A percentile compares a stretch with the other conserved stretches of the same genome.
Conservation (phyloP, 2,113 vertebrate species). For the Epinephelus fuscoguttatus region DNA sequence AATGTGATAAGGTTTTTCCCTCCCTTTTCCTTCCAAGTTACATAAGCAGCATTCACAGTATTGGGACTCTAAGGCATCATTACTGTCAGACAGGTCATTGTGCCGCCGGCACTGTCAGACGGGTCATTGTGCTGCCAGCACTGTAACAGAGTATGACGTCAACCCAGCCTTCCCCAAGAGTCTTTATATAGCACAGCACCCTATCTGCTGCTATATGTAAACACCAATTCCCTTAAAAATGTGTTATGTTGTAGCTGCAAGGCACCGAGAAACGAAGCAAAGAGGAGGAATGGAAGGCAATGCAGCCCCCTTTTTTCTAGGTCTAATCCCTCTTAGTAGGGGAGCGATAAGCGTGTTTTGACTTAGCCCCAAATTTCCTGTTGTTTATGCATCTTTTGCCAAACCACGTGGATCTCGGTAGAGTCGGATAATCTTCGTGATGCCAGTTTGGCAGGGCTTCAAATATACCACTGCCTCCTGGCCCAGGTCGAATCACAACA, state of each 20-base stretch:
- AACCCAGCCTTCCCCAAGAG: conserved; percentile 17
- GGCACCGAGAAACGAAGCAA: conserved; percentile 45
- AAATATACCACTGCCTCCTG: conserved; percentile 57
- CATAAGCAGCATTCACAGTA: conserved; percentile 52
- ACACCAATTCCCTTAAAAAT: conserved; percentile 23
- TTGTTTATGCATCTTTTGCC: conserved; percentile 78
- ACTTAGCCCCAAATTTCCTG: conserved; percentile 75
- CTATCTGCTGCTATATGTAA: conserved; percentile 47
- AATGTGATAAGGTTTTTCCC: background rate
- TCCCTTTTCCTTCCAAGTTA: conserved; percentile 23
- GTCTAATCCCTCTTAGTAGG: conserved; percentile 79
- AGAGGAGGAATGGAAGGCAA: conserved; percentile 50
- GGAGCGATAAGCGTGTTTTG: conserved; percentile 79
- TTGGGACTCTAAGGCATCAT: conserved; percentile 50
- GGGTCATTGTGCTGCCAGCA: conserved; percentile 44
- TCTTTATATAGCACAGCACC: conserved; percentile 47
- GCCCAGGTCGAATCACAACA: conserved; percentile 63
- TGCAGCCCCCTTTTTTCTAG: conserved; percentile 44
- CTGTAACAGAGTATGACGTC: conserved; percentile 42
- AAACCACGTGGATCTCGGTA: conserved; percentile 75
- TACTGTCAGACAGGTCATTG: conserved; percentile 44
- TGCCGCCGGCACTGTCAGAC: conserved; percentile 43
- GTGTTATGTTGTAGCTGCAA: conserved; percentile 38
- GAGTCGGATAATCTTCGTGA: conserved; percentile 74
- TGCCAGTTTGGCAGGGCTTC: conserved; percentile 68